phyloP scores from a whole-genome alignment of 2,113 vertebrate genomes.

The Xiphophorus maculatus region DNA sequence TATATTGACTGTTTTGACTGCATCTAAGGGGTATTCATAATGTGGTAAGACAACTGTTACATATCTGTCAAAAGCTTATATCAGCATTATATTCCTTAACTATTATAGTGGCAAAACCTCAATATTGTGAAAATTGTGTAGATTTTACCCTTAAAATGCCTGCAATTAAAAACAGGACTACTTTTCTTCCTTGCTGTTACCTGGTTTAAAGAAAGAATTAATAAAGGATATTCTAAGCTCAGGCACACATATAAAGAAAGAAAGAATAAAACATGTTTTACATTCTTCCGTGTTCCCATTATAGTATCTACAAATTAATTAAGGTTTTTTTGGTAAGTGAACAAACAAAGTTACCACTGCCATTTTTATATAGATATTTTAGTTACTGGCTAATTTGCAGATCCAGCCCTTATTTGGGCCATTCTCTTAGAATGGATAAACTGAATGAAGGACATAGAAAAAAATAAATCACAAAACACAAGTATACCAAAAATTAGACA shows the following conservation, averaged over 20 bases:
- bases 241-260: not conserved
- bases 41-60: not conserved
- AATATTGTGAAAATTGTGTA: conserved; percentile 30
- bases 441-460: too few species aligned
- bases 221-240: not conserved
- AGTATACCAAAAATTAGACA: too few species aligned
- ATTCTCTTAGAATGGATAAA: too few species aligned
- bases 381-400: too few species aligned
- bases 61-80: conserved; percentile 12
- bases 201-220: conserved; percentile 32
- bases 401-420: too few species aligned
- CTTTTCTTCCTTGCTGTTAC: conserved; percentile 37
- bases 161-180: conserved; percentile 55
- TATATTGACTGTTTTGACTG: conserved; percentile 20
- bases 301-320: too few species aligned
- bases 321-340: too few species aligned
- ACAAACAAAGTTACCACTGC: too few species aligned
- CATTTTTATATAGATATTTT: too few species aligned
- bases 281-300: too few species aligned
- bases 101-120: conserved; percentile 5
- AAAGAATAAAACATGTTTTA: not conserved
- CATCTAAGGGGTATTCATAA: conserved; percentile 8
- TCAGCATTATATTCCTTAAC: conserved; percentile 13
- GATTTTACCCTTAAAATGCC: conserved; percentile 39
- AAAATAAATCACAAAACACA: too few species aligned